These are phyloP conservation scores for Mobula birostris DNA, from an alignment of 2,113 vertebrate genomes.

Conservation along the genomic window DNA sequence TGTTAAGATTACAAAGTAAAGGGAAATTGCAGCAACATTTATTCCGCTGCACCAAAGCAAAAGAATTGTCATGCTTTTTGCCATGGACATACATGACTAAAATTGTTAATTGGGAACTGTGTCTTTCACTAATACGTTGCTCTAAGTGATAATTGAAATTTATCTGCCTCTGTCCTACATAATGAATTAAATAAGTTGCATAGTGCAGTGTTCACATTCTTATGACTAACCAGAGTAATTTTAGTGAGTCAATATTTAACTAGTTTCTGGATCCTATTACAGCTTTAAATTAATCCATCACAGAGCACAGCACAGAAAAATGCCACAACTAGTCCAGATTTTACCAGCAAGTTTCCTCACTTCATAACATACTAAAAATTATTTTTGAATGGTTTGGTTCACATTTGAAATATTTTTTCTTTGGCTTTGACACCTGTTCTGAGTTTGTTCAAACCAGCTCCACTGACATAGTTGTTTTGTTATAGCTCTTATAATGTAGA, in stretches of 20 bases:
- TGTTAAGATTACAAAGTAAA: background rate
- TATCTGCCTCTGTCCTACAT: background rate
- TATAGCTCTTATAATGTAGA: background rate
- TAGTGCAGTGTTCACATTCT: background rate
- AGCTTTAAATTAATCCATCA: background rate
- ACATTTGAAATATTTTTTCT: constrained; percentile 5
- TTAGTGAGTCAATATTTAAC: background rate
- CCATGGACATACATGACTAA: background rate
- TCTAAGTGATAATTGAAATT: background rate
- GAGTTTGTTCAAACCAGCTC: constrained; percentile 17
- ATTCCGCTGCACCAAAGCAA: background rate
- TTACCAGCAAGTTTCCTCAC: background rate
- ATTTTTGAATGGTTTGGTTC: constrained; percentile 28
- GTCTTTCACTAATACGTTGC: background rate
- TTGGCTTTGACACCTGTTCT: constrained; percentile 21
- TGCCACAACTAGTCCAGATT: background rate
- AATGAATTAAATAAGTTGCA: background rate
- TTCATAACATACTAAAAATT: background rate
- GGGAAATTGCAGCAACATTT: background rate
- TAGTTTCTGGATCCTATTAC: background rate
- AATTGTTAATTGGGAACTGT: background rate
- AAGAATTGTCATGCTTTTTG: background rate
- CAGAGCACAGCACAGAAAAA: background rate
- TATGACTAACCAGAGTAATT: background rate
- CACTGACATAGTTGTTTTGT: background rate